These are phyloP conservation scores for Psylliodes chrysocephalus DNA, from an alignment of 2,888 invertebrate species.

Conservation along the genomic window DNA sequence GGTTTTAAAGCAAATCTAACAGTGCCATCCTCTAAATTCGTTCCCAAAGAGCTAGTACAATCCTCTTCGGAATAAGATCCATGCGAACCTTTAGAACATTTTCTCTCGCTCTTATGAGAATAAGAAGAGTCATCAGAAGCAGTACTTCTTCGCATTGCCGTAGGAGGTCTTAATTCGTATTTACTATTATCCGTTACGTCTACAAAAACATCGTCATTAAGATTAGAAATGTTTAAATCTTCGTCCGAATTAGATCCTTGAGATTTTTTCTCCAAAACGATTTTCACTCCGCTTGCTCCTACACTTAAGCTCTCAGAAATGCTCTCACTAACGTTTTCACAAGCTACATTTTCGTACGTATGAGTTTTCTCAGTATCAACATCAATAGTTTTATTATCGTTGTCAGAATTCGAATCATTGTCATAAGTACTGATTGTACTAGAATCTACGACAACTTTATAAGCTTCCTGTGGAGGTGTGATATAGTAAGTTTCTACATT, in stretches of 20 bases:
- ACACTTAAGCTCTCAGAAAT: slow-evolving; percentile 62
- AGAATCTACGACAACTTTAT: slow-evolving; percentile 80
- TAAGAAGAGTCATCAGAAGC: slow-evolving; percentile 62
- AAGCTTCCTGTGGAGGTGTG: slow-evolving; percentile 81
- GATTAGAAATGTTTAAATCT: slow-evolving; percentile 64
- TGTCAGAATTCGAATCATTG: slow-evolving; percentile 72
- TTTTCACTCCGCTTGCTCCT: slow-evolving; percentile 61
- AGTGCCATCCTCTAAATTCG: slow-evolving; percentile 81
- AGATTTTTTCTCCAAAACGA: slow-evolving; percentile 59
- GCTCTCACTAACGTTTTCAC: slow-evolving; percentile 53
- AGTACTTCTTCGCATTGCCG: slow-evolving; percentile 61
- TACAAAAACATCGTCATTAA: slow-evolving; percentile 64
- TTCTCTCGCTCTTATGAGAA: slow-evolving; percentile 56
- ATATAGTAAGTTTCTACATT: slow-evolving; percentile 85
- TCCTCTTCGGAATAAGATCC: slow-evolving; percentile 79
- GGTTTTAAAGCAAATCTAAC: slow-evolving; percentile 82
- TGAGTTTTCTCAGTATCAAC: slow-evolving; percentile 62
- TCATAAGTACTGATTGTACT: slow-evolving; percentile 70
- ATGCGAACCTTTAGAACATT: slow-evolving; percentile 64
- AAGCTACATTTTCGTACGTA: slow-evolving; percentile 62
- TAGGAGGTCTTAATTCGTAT: slow-evolving; percentile 61
- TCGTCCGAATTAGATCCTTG: slow-evolving; percentile 65
- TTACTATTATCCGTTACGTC: slow-evolving; percentile 56
- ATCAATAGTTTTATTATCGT: slow-evolving; percentile 75
- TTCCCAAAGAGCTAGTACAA: slow-evolving; percentile 77